These are phyloP conservation scores for Hoplodrina blanda DNA, from an alignment of 2,888 invertebrate species.

Conservation along the genomic window DNA sequence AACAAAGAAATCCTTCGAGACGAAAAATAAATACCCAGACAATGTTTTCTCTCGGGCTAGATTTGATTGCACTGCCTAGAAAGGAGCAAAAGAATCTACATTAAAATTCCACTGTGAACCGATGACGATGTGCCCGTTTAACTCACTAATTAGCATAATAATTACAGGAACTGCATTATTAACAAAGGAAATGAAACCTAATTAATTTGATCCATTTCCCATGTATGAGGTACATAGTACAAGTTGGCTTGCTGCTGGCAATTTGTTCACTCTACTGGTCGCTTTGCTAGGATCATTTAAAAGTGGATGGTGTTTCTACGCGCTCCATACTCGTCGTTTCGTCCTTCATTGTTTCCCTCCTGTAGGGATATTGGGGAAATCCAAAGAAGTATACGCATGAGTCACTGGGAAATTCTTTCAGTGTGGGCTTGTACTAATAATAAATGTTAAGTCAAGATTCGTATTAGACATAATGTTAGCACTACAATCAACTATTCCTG, in stretches of 20 bases:
- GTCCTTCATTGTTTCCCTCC: neutral
- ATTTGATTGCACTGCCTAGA: conserved; percentile 2
- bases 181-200: conserved; percentile 60
- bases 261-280: neutral
- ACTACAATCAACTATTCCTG: neutral
- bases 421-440: neutral
- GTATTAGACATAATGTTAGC: no score
- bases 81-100: neutral
- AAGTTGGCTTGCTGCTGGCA: neutral
- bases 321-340: neutral
- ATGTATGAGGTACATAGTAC: conserved; percentile 6
- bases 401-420: conserved; percentile 12
- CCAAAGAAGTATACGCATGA: conserved; percentile 16
- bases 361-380: conserved; percentile 23
- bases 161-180: conserved; percentile 54
- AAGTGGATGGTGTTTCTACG: neutral
- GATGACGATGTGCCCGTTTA: conserved; percentile 28
- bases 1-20: conserved; percentile 51
- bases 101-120: conserved; percentile 2
- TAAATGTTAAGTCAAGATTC: neutral
- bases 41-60: conserved; percentile 1
- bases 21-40: conserved; percentile 18
- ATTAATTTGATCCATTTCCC: conserved; percentile 48
- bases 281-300: neutral
- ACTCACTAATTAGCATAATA: conserved; percentile 41